These are phyloP conservation scores for Microplitis mediator DNA, from an alignment of 1,140 invertebrate species.

Conservation along the genomic window DNA sequence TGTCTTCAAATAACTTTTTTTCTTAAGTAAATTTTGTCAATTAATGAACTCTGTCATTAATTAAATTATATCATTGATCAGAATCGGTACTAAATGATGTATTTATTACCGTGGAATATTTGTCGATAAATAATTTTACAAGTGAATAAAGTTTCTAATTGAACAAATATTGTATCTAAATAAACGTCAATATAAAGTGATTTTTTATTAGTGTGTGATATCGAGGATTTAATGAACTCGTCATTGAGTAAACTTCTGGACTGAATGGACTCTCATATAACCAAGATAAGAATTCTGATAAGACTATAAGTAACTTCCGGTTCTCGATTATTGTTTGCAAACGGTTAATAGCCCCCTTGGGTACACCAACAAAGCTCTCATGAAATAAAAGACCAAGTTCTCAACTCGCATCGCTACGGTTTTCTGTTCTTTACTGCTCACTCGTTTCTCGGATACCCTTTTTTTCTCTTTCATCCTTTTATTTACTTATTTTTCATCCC, in stretches of 20 bases:
- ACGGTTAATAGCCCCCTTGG: conserved; percentile 59
- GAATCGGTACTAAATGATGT: too few species aligned
- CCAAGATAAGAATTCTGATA: conserved; percentile 55
- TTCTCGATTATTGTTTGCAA: conserved; percentile 61
- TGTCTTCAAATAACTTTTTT: too few species aligned
- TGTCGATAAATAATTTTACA: too few species aligned
- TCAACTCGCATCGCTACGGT: not conserved
- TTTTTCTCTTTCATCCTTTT: not conserved
- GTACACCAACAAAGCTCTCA: conserved; percentile 42
- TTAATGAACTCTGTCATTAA: too few species aligned
- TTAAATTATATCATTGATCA: too few species aligned
- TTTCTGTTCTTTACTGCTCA: not conserved
- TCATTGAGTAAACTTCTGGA: not conserved
- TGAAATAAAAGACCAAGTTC: conserved; percentile 1
- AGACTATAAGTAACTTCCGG: conserved; percentile 52
- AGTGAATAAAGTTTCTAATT: too few species aligned
- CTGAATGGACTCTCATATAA: conserved; percentile 19
- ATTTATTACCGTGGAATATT: too few species aligned
- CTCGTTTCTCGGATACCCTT: not conserved
- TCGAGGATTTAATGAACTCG: too few species aligned
- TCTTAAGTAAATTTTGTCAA: too few species aligned
- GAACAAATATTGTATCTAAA: too few species aligned
- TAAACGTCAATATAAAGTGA: too few species aligned
- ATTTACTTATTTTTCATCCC: not conserved
- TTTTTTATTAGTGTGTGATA: not conserved